A percentile compares a stretch with the other conserved stretches of the same genome.
These are phyloP conservation scores for Thymallus thymallus DNA, from an alignment of 2,113 vertebrate species.

Conservation along the genomic window DNA sequence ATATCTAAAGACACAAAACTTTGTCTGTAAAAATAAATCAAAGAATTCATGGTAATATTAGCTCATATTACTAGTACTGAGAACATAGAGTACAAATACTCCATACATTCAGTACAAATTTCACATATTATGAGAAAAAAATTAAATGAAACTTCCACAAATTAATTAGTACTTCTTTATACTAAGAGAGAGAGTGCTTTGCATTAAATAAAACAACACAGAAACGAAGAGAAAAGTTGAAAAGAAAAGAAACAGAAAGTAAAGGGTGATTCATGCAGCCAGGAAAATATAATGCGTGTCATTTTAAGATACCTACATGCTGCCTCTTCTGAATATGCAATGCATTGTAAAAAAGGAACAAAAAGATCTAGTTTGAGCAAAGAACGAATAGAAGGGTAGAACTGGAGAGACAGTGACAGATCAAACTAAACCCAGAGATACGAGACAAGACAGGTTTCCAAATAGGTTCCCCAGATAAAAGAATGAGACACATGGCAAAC, in stretches of 20 bases:
- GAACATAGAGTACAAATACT: no score
- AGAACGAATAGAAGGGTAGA: constrained; percentile 56
- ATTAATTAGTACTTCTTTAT: neutral
- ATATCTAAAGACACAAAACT: constrained; percentile 23
- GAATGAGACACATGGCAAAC: constrained; percentile 24
- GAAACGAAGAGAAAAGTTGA: neutral
- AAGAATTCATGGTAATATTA: no score
- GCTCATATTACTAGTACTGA: no score
- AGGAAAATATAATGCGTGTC: constrained; percentile 40
- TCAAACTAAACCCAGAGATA: constrained; percentile 54
- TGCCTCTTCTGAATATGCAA: constrained; percentile 68
- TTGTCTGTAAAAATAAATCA: neutral
- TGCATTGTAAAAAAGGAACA: constrained; percentile 70
- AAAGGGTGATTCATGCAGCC: constrained; percentile 71
- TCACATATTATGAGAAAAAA: no score
- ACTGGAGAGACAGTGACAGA: constrained; percentile 62
- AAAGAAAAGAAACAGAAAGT: constrained; percentile 9
- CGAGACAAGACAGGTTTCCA: constrained; percentile 29
- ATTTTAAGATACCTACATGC: constrained; percentile 67
- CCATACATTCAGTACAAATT: no score
- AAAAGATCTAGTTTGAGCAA: constrained; percentile 73
- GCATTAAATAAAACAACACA: constrained; percentile 6
- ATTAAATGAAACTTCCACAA: neutral
- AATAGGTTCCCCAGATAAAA: no score
- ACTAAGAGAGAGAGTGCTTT: neutral